phyloP scores from a whole-genome alignment of 2,113 vertebrate genomes.

The Holacanthus passer region DNA sequence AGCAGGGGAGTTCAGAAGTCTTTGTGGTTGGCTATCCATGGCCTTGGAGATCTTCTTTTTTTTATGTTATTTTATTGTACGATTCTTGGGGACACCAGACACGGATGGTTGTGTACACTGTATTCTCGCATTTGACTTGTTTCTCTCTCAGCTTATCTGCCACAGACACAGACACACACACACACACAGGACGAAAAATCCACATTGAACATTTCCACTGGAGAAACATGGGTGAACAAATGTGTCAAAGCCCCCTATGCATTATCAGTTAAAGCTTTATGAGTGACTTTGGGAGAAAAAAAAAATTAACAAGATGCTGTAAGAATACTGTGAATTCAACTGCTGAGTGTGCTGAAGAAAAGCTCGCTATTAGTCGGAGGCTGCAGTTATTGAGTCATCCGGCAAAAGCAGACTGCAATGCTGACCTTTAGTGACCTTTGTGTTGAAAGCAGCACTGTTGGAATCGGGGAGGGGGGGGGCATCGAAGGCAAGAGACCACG shows the following conservation, averaged over 20 bases:
- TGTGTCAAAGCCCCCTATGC: slow-evolving; percentile 77
- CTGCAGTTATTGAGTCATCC: slow-evolving; percentile 53
- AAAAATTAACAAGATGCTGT: slow-evolving; percentile 62
- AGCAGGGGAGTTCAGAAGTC: slow-evolving; percentile 69
- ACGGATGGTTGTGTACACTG: slow-evolving; percentile 81
- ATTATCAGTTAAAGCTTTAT: slow-evolving; percentile 84
- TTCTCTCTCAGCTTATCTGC: slow-evolving; percentile 49
- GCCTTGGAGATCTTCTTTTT: slow-evolving; percentile 73
- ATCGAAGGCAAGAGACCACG: slow-evolving; percentile 37
- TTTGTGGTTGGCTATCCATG: slow-evolving; percentile 76
- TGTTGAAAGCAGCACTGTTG: slow-evolving; percentile 75
- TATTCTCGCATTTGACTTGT: slow-evolving; percentile 75
- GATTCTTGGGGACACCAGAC: slow-evolving; percentile 62
- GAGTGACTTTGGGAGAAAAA: slow-evolving; percentile 49
- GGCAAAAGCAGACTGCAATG: slow-evolving; percentile 44
- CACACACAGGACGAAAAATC: slow-evolving; percentile 49
- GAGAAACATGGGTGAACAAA: slow-evolving; percentile 65
- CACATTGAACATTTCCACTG: slow-evolving; percentile 77
- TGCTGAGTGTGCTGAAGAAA: slow-evolving; percentile 62
- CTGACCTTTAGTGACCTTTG: slow-evolving; percentile 76
- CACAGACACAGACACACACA: slow-evolving; percentile 26
- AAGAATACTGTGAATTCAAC: slow-evolving; percentile 84
- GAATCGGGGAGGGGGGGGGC: slow-evolving; percentile 21
- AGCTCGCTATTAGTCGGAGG: slow-evolving; percentile 28
- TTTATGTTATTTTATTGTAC: slow-evolving; percentile 47